Evolutionary conservation across 1,140 invertebrate genomes (phyloP), one percentile per base, ranked within the genome.

Genomic region (Zaprionus inermis): DNA sequence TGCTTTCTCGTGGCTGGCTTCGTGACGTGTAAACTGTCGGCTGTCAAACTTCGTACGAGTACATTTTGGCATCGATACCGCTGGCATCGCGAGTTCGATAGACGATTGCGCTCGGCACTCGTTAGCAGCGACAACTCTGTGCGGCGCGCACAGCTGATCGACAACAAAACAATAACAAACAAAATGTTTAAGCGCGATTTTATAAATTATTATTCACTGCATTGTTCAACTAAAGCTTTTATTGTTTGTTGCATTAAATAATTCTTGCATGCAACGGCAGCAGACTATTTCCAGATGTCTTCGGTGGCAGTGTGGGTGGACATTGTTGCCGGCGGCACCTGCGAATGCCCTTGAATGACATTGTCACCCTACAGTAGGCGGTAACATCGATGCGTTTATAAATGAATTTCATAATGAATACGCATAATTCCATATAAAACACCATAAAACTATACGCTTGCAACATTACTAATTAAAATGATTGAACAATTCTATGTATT

Each of bases 1-100:
- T 76, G 63, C 81, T 84, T 84, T 84, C 81, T 85, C 81, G 81
- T 69, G 72, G 73, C 69, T 74, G 56, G 18, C 67, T 86, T 74
- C 81, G 86, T 91, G 88, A 91, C 88, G 88, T 91, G 88, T 85
- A 78, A 81, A 81, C 71, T 84, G 61, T 76, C 80, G 56, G 83
- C 60, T 86, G 88, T 86, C 72, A 83, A 72, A 78, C 59, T 74
- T 80, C 79, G 74, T 55, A 55, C 30, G 28, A 69, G 20, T 59
- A 56, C 28, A 30, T 57, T 51, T 46, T 2, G 9, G 9, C 36
- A 71, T 64, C 76, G 72, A 77, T 77, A 52, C 30, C 5, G 44
- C 10, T 12, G 2, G 20, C 44, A n/a, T 20, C 2, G 3, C 28
- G 5, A 9, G 12, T 28, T 38, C 22, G 22, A 55, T 56, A 7